These are phyloP conservation scores for Coregonus sp. DNA, from an alignment of 2,797 vertebrate genomes.

Conservation along the genomic window DNA sequence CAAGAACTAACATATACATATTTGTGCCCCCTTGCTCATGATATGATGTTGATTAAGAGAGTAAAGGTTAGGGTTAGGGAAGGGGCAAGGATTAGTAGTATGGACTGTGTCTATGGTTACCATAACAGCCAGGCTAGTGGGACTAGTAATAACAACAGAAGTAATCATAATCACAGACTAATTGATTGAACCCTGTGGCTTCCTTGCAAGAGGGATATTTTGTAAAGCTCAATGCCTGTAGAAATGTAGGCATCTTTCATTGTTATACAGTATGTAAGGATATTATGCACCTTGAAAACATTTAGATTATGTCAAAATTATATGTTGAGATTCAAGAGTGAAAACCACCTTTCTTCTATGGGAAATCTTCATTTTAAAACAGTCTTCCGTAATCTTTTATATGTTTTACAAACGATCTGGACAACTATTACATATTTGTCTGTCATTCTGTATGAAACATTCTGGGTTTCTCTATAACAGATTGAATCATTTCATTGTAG, in stretches of 20 bases:
- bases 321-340: constrained; percentile 18
- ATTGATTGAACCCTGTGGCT: constrained; percentile 82
- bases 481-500: constrained; percentile 70
- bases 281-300: background rate
- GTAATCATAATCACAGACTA: constrained; percentile 85
- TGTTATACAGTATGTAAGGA: constrained; percentile 30
- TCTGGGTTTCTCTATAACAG: constrained; percentile 49
- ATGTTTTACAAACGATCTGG: constrained; percentile 10
- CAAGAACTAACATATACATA: constrained; percentile 76
- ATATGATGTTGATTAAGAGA: constrained; percentile 86
- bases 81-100: constrained; percentile 78
- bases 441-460: constrained; percentile 31
- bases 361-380: background rate
- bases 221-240: constrained; percentile 69
- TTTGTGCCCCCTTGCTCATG: constrained; percentile 75
- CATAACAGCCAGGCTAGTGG: constrained; percentile 79
- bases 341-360: constrained; percentile 11
- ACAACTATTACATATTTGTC: constrained; percentile 43
- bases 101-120: constrained; percentile 78
- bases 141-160: constrained; percentile 83
- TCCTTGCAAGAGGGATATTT: constrained; percentile 75
- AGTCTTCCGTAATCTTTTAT: background rate
- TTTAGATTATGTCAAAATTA: no score
- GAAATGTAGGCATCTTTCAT: background rate
- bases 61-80: constrained; percentile 82